Evolutionary conservation across 2,888 invertebrate species (phyloP).

Genomic region (Drosophila greeni): DNA sequence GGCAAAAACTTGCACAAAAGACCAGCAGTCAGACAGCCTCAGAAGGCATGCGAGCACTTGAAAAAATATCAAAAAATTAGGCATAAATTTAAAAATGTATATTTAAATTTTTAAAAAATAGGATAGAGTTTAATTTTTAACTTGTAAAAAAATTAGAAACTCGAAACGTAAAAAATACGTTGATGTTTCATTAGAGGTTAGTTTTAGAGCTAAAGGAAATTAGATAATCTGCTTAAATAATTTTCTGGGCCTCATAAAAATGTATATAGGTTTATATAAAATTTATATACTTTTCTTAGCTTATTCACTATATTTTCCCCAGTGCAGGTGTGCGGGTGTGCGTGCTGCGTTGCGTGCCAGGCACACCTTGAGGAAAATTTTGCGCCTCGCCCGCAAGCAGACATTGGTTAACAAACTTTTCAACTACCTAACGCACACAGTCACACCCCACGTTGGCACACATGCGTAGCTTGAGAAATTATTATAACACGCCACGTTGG

Average conservation of each 20-base stretch:
- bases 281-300: not conserved
- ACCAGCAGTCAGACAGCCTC: slow-evolving; percentile 69
- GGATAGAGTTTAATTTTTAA: not conserved
- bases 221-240: not conserved
- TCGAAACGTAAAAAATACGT: not conserved
- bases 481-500: slow-evolving; percentile 73
- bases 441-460: slow-evolving; percentile 27
- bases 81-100: not conserved
- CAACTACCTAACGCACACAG: slow-evolving; percentile 50
- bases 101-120: not conserved
- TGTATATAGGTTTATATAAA: not conserved
- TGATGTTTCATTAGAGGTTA: not conserved
- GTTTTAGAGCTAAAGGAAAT: no score
- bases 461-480: slow-evolving; percentile 64
- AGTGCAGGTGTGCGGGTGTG: slow-evolving; percentile 1
- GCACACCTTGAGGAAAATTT: slow-evolving; percentile 64
- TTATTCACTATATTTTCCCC: not conserved
- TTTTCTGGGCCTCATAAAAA: not conserved
- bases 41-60: not conserved
- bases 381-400: slow-evolving; percentile 67
- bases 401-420: slow-evolving; percentile 72
- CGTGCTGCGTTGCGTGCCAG: slow-evolving; percentile 59
- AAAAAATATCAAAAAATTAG: not conserved
- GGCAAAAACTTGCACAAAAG: slow-evolving; percentile 67
- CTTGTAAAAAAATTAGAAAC: not conserved